Conservation (phyloP, 2,797 vertebrate species). For the Anguilla marmorata region DNA sequence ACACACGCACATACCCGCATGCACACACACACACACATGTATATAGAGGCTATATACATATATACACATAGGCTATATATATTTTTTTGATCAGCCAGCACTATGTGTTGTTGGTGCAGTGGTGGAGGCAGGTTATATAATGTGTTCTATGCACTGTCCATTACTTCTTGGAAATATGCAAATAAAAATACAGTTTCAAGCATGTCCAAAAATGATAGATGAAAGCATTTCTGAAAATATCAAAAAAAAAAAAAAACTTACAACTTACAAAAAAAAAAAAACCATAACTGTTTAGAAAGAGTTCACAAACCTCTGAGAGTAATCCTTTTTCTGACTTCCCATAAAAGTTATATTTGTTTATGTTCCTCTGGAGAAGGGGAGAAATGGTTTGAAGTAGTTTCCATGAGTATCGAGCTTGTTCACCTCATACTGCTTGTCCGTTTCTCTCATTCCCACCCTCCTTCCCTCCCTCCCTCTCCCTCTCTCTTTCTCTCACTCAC, state of each 20-base stretch:
- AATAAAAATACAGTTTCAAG: background rate
- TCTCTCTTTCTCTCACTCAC: constrained; percentile 18
- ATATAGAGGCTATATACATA: too few species aligned
- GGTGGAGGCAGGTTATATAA: background rate
- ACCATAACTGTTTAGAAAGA: constrained; percentile 30
- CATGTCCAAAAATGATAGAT: background rate
- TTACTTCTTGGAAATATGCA: background rate
- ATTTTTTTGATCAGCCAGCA: background rate
- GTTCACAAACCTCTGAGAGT: constrained; percentile 30
- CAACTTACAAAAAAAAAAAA: background rate
- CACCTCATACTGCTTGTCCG: constrained; percentile 16
- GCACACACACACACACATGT: too few species aligned
- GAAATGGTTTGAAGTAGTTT: constrained; percentile 23
- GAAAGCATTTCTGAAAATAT: background rate
- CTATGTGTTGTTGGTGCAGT: background rate
- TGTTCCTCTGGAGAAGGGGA: constrained; percentile 18
- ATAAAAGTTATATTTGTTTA: constrained; percentile 33
- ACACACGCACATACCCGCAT: too few species aligned
- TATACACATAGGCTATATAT: too few species aligned
- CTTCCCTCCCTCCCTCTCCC: background rate
- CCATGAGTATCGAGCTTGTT: constrained; percentile 20
- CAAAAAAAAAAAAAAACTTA: background rate
- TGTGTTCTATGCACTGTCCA: background rate
- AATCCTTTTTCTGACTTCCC: constrained; percentile 30
- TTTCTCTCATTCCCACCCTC: background rate